Base-by-base conservation (phyloP, 2,888 invertebrate genomes). In the Apamea crenata region DNA sequence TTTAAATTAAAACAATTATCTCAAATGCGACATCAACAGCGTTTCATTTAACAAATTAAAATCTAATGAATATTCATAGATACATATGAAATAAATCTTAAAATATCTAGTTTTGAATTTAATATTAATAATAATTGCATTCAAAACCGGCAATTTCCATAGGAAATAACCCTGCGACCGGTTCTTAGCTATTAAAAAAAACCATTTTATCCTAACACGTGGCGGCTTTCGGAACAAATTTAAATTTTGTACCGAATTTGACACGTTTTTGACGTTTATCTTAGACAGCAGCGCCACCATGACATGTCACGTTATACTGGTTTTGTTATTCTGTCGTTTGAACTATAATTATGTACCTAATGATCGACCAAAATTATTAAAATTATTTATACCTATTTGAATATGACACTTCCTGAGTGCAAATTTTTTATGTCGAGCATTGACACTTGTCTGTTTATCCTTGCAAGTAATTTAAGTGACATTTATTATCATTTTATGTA, bases 101-200 rank as follows among this genome's bases (percentile, higher is more conserved):
- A 16, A 40, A 74, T 79, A 83, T 82, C 78, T 73, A 73, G 83
- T 87, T 89, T 81, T 71, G 59, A 80, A 85, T 81, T 81, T 84
- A 81, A 84, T 82, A 85, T 80, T 73, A 84, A 59, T 74, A 84
- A 83, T 91, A 88, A 90, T 88, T 90, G 90, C 86, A 90, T 87
- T 87, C 80, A 82, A 80, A 87, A 72, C 74, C 61, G 56, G 25
- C 74, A 84, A 91, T 90, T 90, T 84, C 80, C 81, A 88, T 88
- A 84, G 80, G 83, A 89, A 89, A 89, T 82, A 73, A 81, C 53
- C 81, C 63, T 76, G 72, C 16, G 73, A 88, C 90, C 67, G 59
- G 89, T 86, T 84, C 40, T 14, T 5, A 63, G 69, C 32, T 67
- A 81, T 47, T 59, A 71, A 4, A 69, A 0, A 7, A 47, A 63